Percentiles rank a stretch among this genome's conserved stretches.
These are phyloP conservation scores for Aphaenogaster floridana DNA, from an alignment of 1,140 invertebrate species.

Conservation along the genomic window DNA sequence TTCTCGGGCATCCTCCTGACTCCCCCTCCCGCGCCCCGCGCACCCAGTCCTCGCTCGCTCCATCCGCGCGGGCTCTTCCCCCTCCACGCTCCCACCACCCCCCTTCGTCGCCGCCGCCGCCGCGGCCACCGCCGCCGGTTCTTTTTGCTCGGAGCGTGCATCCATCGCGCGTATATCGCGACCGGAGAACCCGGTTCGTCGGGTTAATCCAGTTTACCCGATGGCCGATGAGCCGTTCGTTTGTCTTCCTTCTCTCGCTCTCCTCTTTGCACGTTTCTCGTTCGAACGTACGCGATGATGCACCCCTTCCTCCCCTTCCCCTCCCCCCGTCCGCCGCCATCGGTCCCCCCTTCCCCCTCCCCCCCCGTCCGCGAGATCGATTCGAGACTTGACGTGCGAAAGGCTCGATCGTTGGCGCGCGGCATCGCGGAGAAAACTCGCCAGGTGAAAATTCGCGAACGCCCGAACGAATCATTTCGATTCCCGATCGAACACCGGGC, in stretches of 20 bases:
- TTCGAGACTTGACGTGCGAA: constrained; percentile 39
- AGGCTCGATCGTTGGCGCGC: constrained; percentile 29
- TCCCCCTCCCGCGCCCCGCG: constrained; percentile 12
- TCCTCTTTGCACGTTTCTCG: constrained; percentile 12
- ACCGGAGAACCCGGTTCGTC: constrained; percentile 64
- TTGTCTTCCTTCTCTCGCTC: background rate
- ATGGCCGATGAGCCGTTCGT: constrained; percentile 46
- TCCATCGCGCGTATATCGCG: constrained; percentile 53
- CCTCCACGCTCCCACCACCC: constrained; percentile 41
- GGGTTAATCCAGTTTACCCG: constrained; percentile 49
- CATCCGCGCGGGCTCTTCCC: background rate
- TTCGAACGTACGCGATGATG: constrained; percentile 2
- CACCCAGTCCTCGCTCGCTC: background rate
- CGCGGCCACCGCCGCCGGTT: constrained; percentile 49
- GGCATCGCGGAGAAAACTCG: constrained; percentile 6
- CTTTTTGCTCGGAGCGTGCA: constrained; percentile 60
- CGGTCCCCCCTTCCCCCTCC: too few relatives aligned
- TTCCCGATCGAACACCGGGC: background rate
- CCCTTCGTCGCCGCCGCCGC: constrained; percentile 27
- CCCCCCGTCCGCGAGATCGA: constrained; percentile 6
- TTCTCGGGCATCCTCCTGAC: constrained; percentile 59
- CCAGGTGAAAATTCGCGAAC: background rate
- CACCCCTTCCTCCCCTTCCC: background rate
- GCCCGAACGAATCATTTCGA: background rate
- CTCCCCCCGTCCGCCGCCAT: background rate